Evolutionary conservation across 92 coral and sea anemone genomes (phyloP).

Genomic region (Palythoa heliodiscus): DNA sequence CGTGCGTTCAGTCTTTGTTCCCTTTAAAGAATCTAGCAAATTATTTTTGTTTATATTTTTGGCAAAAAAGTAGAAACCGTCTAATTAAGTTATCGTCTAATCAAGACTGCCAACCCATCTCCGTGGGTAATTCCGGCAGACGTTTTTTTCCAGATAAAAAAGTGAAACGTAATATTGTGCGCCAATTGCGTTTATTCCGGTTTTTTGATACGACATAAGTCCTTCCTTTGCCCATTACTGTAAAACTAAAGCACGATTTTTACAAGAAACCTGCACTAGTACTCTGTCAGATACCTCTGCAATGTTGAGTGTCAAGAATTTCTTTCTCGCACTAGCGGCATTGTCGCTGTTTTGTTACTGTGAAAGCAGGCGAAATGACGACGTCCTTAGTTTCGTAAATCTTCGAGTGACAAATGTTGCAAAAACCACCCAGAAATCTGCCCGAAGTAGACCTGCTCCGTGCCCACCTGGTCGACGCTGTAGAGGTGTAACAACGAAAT

Average conservation of each 20-base stretch:
- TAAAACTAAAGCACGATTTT: background rate
- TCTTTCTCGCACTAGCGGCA: background rate
- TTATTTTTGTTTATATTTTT: background rate
- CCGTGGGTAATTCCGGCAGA: background rate
- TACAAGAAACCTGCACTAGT: background rate
- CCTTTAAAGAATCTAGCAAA: background rate
- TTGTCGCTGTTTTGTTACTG: background rate
- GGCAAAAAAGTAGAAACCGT: background rate
- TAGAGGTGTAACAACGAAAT: background rate
- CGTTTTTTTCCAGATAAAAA: background rate
- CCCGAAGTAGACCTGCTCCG: background rate
- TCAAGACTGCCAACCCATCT: background rate
- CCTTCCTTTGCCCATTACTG: background rate
- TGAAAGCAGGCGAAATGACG: constrained; percentile 13
- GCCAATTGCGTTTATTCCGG: background rate
- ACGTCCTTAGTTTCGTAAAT: constrained; percentile 21
- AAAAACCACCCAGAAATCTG: constrained; percentile 14
- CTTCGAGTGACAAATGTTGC: constrained; percentile 6
- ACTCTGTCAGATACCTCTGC: background rate
- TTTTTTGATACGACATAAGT: background rate
- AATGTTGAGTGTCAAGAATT: constrained; percentile 3
- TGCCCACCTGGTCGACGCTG: background rate
- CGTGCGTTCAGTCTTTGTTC: too few species aligned
- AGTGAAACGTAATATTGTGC: background rate
- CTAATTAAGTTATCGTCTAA: background rate